Base-by-base conservation (phyloP, 2,888 invertebrate species). In the Aelia acuminata region DNA sequence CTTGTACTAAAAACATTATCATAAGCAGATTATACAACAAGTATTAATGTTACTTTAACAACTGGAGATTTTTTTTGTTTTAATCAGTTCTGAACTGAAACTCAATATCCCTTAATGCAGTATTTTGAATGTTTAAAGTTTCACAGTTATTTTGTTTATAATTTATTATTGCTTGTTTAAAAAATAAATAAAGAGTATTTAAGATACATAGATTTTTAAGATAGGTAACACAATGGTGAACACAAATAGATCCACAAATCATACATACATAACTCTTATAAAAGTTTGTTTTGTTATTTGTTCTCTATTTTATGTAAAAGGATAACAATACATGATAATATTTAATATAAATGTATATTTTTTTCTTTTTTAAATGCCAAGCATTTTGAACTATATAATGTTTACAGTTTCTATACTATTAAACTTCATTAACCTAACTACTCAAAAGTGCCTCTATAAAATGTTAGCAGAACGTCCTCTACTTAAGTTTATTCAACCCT, bases 381-480 rank as follows among this genome's bases (percentile, higher is more conserved):
- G 13, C 80, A 80, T 43, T 80, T 22, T 80, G n/a, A 43, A n/a
- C n/a, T 43, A 80, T 43, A 2, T 1, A 80, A 43, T 11, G 2
- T 22, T 80, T 48, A 57, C 15, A n/a, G 63, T 63, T 57, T 63
- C 2, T 85, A 39, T 26, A 22, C 18, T 63, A 63, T 63, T 35
- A 47, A 26, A 57, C n/a, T 20, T 63, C 70, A 43, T 47, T 86
- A 86, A 86, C 70, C 47, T 43, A 63, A 63, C 26, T 43, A 57
- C 70, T 57, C 22, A 84, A 43, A 86, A 86, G 86, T 86, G 86
- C 86, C 86, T 86, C 15, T 57, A 47, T 63, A 86, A 86, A 63
- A 43, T 63, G 53, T 43, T 86, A 86, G 86, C 57, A 86, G 86
- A 43, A 86, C 86, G 86, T 86, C 86, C 86, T 86, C 35, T 50